Evolutionary conservation across 35 echinoderm and acorn worm genomes (phyloP), one percentile per base, ranked within the genome.

Genomic region (Heliocidaris tuberculata): DNA sequence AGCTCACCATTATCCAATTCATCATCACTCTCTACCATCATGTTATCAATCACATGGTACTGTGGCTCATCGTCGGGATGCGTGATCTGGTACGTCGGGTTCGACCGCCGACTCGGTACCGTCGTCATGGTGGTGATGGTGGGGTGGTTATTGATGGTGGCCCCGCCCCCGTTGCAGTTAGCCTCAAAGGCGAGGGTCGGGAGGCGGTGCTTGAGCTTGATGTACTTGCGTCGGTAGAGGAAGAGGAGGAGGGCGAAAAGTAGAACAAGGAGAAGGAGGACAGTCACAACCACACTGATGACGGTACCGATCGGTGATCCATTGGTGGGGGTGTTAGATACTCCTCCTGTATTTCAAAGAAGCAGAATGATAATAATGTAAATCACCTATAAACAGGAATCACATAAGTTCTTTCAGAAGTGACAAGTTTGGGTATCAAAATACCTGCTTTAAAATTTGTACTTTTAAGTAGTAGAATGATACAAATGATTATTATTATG

Each of bases 41-140:
- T 97, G 47, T 97, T 99, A 60, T 99, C 98, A 86, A 99, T 99
- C 24, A 99, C 96, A 59, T 99, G 98, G 86, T 99, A 99, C 90
- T 99, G 96, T 17, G 98, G 98, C 48, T 96, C 96, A 92, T 99
- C 98, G 56, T 96, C 93, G 32, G 98, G 98, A 50, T 99, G 96
- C 11, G 98, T 85, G 30, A 99, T 99, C 95, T 99, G 98, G 91
- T 99, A 99, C 52, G 98, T 99, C 9, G 98, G 98, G 89, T 99
- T 99, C 52, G 95, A 96, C 48, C 98, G 91, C 32, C 94, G 95
- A 48, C 95, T 97, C n/a, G 94, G 88, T 50, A 95, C 95, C 94
- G 29, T 56, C 27, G 42, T 97, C 86, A 85, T 30, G 19, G 24
- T 85, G 4, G 92, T 90, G 49, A 60, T 96, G 30, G 95, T 93